Evolutionary conservation across 2,888 invertebrate species (phyloP).

Genomic region (Laspeyria flexula): DNA sequence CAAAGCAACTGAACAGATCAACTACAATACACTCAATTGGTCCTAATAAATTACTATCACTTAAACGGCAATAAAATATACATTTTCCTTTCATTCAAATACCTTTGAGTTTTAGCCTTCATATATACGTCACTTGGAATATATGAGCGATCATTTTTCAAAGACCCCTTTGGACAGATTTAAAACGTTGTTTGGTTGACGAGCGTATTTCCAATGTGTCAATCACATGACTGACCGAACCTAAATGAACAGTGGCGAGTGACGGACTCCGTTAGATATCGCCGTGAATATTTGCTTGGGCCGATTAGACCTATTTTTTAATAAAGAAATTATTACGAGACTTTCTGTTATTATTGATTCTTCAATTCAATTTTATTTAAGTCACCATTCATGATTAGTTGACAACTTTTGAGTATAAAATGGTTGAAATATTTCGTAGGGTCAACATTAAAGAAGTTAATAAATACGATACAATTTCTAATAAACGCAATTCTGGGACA

Average conservation of each 20-base stretch:
- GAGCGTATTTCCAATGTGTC: slow-evolving; percentile 68
- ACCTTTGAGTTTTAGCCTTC: slow-evolving; percentile 25
- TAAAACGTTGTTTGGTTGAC: slow-evolving; percentile 66
- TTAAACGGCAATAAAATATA: slow-evolving; percentile 36
- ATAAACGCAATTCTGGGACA: too few relatives aligned
- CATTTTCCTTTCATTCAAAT: slow-evolving; percentile 37
- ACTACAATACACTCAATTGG: slow-evolving; percentile 38
- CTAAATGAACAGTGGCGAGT: slow-evolving; percentile 61
- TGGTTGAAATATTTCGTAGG: too few relatives aligned
- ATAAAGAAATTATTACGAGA: background rate
- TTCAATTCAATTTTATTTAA: too few relatives aligned
- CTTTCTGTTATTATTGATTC: background rate
- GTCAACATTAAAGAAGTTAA: too few relatives aligned
- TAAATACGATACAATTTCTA: too few relatives aligned
- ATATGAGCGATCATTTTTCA: slow-evolving; percentile 72
- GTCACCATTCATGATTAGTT: too few relatives aligned
- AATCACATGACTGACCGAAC: slow-evolving; percentile 64
- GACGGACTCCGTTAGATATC: slow-evolving; percentile 37
- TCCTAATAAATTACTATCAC: slow-evolving; percentile 44
- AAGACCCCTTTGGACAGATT: slow-evolving; percentile 65
- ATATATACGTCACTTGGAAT: slow-evolving; percentile 29
- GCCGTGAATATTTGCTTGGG: slow-evolving; percentile 13
- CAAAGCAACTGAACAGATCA: slow-evolving; percentile 22
- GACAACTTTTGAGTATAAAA: too few relatives aligned
- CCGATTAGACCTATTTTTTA: background rate